Evolutionary conservation across 2,888 invertebrate genomes (phyloP), one percentile per base, ranked within the genome.

Genomic region (Sminthurides aquaticus): DNA sequence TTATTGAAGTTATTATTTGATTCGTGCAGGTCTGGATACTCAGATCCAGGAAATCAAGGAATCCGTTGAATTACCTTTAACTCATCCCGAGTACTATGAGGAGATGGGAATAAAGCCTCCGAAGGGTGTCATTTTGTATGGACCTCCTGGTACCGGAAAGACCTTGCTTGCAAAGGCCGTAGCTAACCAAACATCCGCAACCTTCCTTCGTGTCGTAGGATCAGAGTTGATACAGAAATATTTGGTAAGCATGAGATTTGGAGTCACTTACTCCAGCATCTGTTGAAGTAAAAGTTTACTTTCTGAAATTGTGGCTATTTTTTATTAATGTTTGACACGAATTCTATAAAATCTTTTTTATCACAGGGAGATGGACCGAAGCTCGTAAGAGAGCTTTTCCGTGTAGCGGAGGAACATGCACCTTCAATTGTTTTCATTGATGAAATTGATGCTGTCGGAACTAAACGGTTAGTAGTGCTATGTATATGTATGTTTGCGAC

Each of bases 81-180:
- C 99, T 18, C 99, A 99, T 82, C 99, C 99, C 0, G 99, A 99
- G 79, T 98, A 98, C 80, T 99, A 99, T 78, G 98, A 99, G 80
- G 99, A 99, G 81, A 99, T 99, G 98, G 99, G 99, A 57, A 99
- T 99, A 75, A 95, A 96, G 78, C 98, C 99, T 18, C 99, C 99
- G 0, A 99, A 99, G 79, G 99, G 99, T 73, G 98, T 99, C 0
- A 99, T 99, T 77, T 82, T 99, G 48, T 99, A 99, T 80, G 99
- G 98, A 0, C 90, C 65, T 22, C 68, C 68, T n/a, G 65, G 99
- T 55, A 99, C 98, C 22, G 99, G 98, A 59, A 99, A 99, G 81
- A 99, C 99, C 0, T 81, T 99, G 49, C 81, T 99, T 63, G 99
- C 99, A 8, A 99, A 99, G 81, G 99, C 99, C 25, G 99, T 99